Percentiles rank a stretch among this genome's conserved stretches.
These are phyloP conservation scores for Actinopyga echinites DNA, from an alignment of 53 echinoderm and acorn worm genomes.

Conservation along the genomic window DNA sequence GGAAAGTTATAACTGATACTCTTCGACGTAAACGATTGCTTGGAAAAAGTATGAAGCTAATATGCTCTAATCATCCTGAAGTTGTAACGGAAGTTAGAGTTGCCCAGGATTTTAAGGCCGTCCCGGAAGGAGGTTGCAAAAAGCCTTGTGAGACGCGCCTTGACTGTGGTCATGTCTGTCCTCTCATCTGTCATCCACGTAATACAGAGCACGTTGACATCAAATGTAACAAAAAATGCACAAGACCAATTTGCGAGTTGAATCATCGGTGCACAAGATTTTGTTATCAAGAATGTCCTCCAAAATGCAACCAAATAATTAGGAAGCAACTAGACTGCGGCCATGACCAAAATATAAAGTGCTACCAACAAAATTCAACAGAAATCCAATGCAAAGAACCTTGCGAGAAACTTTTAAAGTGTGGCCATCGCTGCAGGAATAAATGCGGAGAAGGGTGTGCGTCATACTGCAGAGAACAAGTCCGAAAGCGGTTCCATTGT, in stretches of 20 bases:
- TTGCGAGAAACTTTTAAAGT: constrained; percentile 54
- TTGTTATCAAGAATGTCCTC: constrained; percentile 69
- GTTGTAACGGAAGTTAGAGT: constrained; percentile 30
- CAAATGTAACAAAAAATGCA: constrained; percentile 60
- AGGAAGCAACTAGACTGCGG: constrained; percentile 59
- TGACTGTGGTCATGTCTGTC: constrained; percentile 82
- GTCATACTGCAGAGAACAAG: constrained; percentile 51
- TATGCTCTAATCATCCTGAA: constrained; percentile 74
- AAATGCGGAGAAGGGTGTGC: constrained; percentile 68
- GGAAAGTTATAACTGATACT: constrained; percentile 54
- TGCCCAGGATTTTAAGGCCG: constrained; percentile 56
- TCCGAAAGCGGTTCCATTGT: constrained; percentile 57
- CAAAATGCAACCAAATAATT: constrained; percentile 57
- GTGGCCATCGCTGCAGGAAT: constrained; percentile 75
- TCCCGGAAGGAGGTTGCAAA: constrained; percentile 84
- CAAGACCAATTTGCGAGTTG: constrained; percentile 41
- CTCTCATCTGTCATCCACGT: constrained; percentile 73
- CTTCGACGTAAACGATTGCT: constrained; percentile 41
- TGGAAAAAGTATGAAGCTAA: constrained; percentile 56
- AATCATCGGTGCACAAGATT: constrained; percentile 64
- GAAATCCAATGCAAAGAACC: constrained; percentile 54
- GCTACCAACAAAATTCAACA: constrained; percentile 25
- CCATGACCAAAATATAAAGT: constrained; percentile 46
- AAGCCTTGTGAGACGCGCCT: constrained; percentile 66
- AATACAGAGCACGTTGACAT: constrained; percentile 66